Evolutionary conservation across 2,797 vertebrate species (phyloP), one percentile per base, ranked within the genome.

Genomic region (Anableps anableps): DNA sequence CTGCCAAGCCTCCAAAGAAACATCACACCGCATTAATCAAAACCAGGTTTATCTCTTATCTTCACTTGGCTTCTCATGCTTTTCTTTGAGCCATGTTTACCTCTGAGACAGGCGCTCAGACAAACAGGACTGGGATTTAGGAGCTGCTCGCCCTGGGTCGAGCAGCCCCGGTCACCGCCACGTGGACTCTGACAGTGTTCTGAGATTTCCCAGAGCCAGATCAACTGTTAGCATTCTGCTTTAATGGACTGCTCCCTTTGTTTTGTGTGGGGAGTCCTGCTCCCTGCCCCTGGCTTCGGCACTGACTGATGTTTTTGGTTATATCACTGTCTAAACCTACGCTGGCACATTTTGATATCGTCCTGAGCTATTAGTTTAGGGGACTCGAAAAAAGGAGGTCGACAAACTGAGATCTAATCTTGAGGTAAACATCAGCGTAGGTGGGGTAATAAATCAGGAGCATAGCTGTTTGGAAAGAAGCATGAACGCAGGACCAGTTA

Each of bases 151-250:
- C 75, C 74, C 41, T 36, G 77, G 85, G 84, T 83, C 60, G 45
- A 38, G 60, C 29, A 70, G 73, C 48, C 83, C 76, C 11, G 75
- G 78, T 85, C 70, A 14, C 74, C 85, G 80, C 78, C 79, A 82
- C 76, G 41, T 36, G 58, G 86, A 87, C 29, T 48, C n/a, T 93
- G 91, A 94, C 91, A 94, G 84, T 81, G 90, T 93, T 88, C 89
- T 94, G 94, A 95, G 77, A 88, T 87, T 91, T 91, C 75, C 92
- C 93, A 93, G 93, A 92, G 88, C 86, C 84, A 66, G 75, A 78
- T 72, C 62, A 53, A 51, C 83, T 94, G 92, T 93, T 90, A 89
- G 88, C 91, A 92, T 92, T 93, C 91, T 91, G 92, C 80, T 29
- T 89, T 91, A 92, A 93, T 90, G 91, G 88, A 92, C 88, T 77